Evolutionary conservation across 2,888 invertebrate genomes (phyloP).

Genomic region (Anorthoa munda): DNA sequence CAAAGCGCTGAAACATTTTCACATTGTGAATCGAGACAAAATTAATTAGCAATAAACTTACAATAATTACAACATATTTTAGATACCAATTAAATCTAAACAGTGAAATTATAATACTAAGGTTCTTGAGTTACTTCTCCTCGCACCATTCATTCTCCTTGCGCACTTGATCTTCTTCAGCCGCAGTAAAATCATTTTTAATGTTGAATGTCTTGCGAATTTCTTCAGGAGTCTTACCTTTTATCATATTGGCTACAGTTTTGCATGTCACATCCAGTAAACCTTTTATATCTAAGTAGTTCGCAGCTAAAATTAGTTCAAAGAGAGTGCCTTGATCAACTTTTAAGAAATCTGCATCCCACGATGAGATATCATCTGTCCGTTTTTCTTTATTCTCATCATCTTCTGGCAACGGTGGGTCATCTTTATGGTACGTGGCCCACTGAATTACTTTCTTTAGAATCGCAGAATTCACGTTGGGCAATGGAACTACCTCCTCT

Average conservation of each 20-base stretch:
- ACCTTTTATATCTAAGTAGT: conserved; percentile 98
- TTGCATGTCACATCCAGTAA: conserved; percentile 99
- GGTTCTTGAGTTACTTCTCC: conserved; percentile 92
- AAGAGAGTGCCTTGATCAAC: conserved; percentile 99
- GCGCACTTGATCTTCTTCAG: conserved; percentile 99
- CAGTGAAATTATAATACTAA: conserved; percentile 59
- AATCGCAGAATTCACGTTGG: conserved; percentile 99
- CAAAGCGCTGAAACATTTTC: conserved; percentile 36
- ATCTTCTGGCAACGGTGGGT: conserved; percentile 98
- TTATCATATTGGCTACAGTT: conserved; percentile 99
- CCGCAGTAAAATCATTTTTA: conserved; percentile 98
- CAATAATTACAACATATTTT: conserved; percentile 55
- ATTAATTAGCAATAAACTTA: conserved; percentile 54
- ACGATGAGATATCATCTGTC: conserved; percentile 99
- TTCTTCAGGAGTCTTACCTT: conserved; percentile 99
- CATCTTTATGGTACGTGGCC: conserved; percentile 98
- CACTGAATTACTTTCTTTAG: conserved; percentile 98
- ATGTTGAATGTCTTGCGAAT: conserved; percentile 99
- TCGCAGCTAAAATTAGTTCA: conserved; percentile 98
- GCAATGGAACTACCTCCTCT: conserved; percentile 98
- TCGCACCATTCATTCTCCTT: conserved; percentile 99
- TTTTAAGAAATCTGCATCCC: conserved; percentile 99
- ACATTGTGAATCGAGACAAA: conserved; percentile 15
- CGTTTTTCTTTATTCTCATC: conserved; percentile 99
- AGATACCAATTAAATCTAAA: conserved; percentile 60